A percentile compares a stretch with the other conserved stretches of the same genome.
phyloP scores from a whole-genome alignment of 2,113 vertebrate genomes.

The Microcebus jonahi region DNA sequence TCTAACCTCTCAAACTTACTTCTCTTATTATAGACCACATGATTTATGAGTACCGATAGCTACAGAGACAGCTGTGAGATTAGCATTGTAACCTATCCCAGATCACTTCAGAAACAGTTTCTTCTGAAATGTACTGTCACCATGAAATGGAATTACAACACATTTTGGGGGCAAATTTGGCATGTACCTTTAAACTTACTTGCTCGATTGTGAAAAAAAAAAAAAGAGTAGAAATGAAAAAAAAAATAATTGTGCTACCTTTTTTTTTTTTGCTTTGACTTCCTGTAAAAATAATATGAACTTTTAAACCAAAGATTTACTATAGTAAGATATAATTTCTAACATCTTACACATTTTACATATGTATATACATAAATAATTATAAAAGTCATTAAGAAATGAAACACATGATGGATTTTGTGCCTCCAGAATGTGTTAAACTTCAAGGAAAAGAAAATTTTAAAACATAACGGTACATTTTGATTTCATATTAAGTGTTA shows the following conservation, averaged over 20 bases:
- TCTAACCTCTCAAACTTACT: constrained; percentile 80
- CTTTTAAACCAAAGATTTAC: constrained; percentile 24
- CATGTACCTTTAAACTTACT: constrained; percentile 61
- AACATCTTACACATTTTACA: neutral
- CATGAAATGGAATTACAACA: constrained; percentile 71
- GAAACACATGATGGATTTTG: neutral
- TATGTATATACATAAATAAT: neutral
- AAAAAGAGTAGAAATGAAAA: neutral
- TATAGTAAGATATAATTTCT: neutral
- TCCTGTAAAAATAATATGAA: constrained; percentile 24
- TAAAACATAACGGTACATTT: neutral
- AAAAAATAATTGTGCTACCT: neutral
- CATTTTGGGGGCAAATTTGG: constrained; percentile 56
- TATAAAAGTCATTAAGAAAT: constrained; percentile 34
- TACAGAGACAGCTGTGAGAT: constrained; percentile 80
- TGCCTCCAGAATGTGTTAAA: neutral
- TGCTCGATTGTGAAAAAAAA: neutral
- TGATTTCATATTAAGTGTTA: neutral
- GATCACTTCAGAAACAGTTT: constrained; percentile 71
- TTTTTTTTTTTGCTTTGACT: constrained; percentile 5
- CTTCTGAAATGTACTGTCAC: constrained; percentile 70
- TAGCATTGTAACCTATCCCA: constrained; percentile 72
- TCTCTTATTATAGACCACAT: constrained; percentile 79
- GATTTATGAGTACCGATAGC: constrained; percentile 80
- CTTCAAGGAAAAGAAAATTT: neutral